Evolutionary conservation across 2,888 invertebrate species (phyloP), one percentile per base, ranked within the genome.

Genomic region (Anagyrus pseudococci): DNA sequence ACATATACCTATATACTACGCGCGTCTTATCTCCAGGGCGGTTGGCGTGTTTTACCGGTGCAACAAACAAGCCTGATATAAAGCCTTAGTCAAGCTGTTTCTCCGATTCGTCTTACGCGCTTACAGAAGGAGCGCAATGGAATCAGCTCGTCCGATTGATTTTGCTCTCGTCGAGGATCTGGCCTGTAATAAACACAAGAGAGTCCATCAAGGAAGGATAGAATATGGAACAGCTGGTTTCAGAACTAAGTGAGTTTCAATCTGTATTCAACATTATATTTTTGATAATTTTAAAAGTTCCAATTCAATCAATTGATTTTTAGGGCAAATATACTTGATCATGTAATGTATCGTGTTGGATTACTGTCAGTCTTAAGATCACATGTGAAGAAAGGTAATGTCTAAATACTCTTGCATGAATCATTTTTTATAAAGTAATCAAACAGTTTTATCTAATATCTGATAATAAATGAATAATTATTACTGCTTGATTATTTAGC

Each of bases 271-370:
- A 46, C 13, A 33, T 47, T 46, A 10, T 7, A 25, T 50, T 37
- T 25, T 7, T 53, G 49, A 33, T 19, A 61, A 22, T 22, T n/a
- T n/a, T n/a, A n/a, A n/a, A n/a, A n/a, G n/a, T n/a, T n/a, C n/a
- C n/a, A n/a, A n/a, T n/a, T n/a, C n/a, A 29, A 29, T 29, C 4
- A 29, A 49, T 33, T 20, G 53, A 22, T 63, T 85, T 85, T 54
- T 82, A 97, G 97, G 78, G 94, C 94, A 40, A 88, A 87, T 68
- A 83, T 89, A 65, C 83, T 99, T 74, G 92, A 93, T 71, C 95
- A 96, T 86, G 92, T 98, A 22, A 89, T 96, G 82, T 98, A 92
- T 81, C 88, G 98, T 58, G 94, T 98, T 92, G 98, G 98, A 3
- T 83, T 98, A 29, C 83, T 98, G 71, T 96, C 97, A 10, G 93